Base-by-base conservation (phyloP, 1,140 invertebrate genomes). In the Leptestheria dahalacensis region DNA sequence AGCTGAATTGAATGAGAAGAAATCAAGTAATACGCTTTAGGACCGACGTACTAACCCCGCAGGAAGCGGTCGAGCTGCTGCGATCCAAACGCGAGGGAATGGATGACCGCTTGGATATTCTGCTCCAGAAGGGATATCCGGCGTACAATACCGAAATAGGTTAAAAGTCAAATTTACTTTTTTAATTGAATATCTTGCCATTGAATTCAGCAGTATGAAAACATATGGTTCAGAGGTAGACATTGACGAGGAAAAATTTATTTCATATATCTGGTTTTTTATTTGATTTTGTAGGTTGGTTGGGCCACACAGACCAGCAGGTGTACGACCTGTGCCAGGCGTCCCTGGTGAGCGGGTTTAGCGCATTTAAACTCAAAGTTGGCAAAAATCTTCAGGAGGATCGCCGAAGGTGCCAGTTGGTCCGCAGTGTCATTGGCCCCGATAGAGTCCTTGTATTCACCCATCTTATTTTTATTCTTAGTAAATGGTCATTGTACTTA, bases 281-380 rank as follows among this genome's bases (percentile, higher is more conserved):
- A 48, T 10, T 46, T 59, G 15, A 25, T 50, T 59, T 62, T 57
- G 9, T 65, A 81, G 86, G 86, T 46, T 91, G 88, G 88, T 63
- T 90, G 50, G 85, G 86, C 1, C 91, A 90, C 68, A 77, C 75
- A 10, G 78, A 86, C 60, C 79, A 83, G 41, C 77, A 81, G 65
- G 77, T 89, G 2, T 73, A 75, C 63, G 63, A 78, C 63, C 72
- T 90, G 0, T 88, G 86, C 63, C 70, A 80, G 47, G 80, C 88
- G 68, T 89, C 82, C 66, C 65, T 91, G 49, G 72, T 74, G 6
- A 69, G 81, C 29, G 89, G 89, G 24, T 92, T 86, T 68, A 85
- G 77, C 6, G 78, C 80, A 56, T 94, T 94, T 69, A 95, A 95
- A 75, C 75, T 86, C 1, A 95, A 95, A 76, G 88, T 95, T n/a